phyloP scores from a whole-genome alignment of 2,797 vertebrate species.

The Mormyrus proboscirostris region DNA sequence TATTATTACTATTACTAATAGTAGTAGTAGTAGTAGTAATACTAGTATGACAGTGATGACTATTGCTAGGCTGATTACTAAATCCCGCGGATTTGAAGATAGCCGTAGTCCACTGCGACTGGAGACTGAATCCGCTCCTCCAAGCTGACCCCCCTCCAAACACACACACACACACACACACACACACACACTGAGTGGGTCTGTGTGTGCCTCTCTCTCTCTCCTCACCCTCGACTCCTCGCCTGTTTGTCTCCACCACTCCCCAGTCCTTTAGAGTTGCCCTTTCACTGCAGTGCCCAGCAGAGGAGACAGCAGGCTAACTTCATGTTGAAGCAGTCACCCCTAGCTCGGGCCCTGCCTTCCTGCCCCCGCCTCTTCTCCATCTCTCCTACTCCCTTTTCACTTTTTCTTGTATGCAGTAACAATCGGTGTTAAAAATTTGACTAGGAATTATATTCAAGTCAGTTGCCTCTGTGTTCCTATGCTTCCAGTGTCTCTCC shows the following conservation, averaged over 20 bases:
- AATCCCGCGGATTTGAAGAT: background rate
- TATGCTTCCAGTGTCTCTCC: constrained; percentile 42
- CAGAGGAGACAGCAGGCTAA: constrained; percentile 5
- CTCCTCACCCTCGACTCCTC: constrained; percentile 22
- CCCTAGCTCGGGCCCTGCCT: background rate
- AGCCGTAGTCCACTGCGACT: background rate
- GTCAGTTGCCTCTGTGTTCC: constrained; percentile 51
- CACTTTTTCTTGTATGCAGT: constrained; percentile 45
- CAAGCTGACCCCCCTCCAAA: background rate
- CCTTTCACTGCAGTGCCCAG: constrained; percentile 12
- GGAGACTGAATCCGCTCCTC: background rate
- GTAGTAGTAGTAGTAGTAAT: background rate
- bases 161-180: background rate
- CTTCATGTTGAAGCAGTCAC: background rate
- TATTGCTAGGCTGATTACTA: background rate
- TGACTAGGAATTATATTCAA: constrained; percentile 60
- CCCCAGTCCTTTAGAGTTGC: constrained; percentile 22
- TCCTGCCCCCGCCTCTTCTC: constrained; percentile 8
- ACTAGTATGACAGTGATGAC: background rate
- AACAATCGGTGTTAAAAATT: constrained; percentile 60
- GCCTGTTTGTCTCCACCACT: constrained; percentile 31
- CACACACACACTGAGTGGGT: background rate
- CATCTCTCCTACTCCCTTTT: constrained; percentile 34
- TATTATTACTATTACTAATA: background rate
- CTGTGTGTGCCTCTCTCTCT: background rate